Percentiles rank a stretch among this genome's conserved stretches.
Evolutionary conservation across 2,888 invertebrate species (phyloP).

Genomic region (Taphrorychus bicolor): DNA sequence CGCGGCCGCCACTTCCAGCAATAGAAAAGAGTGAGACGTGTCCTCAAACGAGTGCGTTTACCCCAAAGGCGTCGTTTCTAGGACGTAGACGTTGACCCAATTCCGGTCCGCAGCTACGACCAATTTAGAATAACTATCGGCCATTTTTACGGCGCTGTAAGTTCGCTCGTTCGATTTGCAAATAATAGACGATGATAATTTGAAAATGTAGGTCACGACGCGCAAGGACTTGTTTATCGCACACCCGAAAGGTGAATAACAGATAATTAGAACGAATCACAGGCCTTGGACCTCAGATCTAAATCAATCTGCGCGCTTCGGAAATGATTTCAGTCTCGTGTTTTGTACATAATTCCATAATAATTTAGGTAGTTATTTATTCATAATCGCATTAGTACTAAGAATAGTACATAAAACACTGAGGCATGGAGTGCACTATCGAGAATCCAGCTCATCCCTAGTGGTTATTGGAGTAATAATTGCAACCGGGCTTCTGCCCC

Average conservation of each 20-base stretch:
- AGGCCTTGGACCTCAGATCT: constrained; percentile 25
- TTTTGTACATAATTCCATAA: too few species aligned
- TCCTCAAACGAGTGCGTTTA: constrained; percentile 40
- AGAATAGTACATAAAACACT: background rate
- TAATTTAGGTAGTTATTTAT: background rate
- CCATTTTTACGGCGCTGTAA: constrained; percentile 2
- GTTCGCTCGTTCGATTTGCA: constrained; percentile 24
- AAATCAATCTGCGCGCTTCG: background rate
- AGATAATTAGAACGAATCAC: constrained; percentile 35
- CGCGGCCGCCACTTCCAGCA: background rate
- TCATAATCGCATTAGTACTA: too few species aligned
- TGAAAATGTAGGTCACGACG: constrained; percentile 29
- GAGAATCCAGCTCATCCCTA: background rate
- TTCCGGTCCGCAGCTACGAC: constrained; percentile 6
- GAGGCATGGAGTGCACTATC: background rate
- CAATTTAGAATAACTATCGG: constrained; percentile 21
- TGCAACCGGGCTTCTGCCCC: constrained; percentile 12
- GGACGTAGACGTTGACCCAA: constrained; percentile 39
- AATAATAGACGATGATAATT: constrained; percentile 29
- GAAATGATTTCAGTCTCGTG: too few species aligned
- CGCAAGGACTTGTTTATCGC: constrained; percentile 39
- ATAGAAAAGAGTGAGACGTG: constrained; percentile 13
- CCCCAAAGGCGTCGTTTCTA: constrained; percentile 27
- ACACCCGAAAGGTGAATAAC: constrained; percentile 38
- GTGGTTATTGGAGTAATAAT: background rate